phyloP scores from a whole-genome alignment of 2,113 vertebrate species.

The Origma solitaria region DNA sequence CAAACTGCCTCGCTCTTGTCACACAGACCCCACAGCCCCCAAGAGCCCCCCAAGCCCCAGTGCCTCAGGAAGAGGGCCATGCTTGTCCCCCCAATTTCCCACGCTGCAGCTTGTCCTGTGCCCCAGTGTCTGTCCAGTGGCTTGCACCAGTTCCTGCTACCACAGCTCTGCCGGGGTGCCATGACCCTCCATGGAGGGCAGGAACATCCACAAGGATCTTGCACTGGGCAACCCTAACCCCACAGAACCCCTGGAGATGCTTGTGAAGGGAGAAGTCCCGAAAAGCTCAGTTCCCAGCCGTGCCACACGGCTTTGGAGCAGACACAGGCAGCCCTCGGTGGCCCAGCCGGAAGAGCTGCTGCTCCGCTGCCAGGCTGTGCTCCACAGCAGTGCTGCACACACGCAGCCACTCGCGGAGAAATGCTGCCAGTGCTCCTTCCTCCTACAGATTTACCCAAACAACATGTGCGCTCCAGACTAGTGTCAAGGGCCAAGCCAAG shows the following conservation, averaged over 20 bases:
- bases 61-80: fast-evolving
- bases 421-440: background rate
- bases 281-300: background rate
- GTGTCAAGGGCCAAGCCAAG: slow-evolving; percentile 26
- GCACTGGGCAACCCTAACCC: background rate
- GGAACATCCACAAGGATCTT: background rate
- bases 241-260: too few relatives aligned
- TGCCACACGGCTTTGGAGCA: fast-evolving
- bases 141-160: background rate
- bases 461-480: background rate
- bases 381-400: background rate
- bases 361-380: fast-evolving
- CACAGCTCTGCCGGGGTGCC: background rate
- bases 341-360: fast-evolving
- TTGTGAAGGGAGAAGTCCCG: background rate
- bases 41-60: too few relatives aligned
- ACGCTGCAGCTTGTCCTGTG: background rate
- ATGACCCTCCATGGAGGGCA: background rate
- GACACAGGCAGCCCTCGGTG: fast-evolving
- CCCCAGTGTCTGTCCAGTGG: background rate
- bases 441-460: background rate
- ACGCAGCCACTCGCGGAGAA: background rate
- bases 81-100: background rate
- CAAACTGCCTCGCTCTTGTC: background rate
- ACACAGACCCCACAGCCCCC: fast-evolving